Percentiles rank a stretch among this genome's conserved stretches.
Conservation (phyloP, 2,888 invertebrate species). For the Orthonychiurus folsomi region DNA sequence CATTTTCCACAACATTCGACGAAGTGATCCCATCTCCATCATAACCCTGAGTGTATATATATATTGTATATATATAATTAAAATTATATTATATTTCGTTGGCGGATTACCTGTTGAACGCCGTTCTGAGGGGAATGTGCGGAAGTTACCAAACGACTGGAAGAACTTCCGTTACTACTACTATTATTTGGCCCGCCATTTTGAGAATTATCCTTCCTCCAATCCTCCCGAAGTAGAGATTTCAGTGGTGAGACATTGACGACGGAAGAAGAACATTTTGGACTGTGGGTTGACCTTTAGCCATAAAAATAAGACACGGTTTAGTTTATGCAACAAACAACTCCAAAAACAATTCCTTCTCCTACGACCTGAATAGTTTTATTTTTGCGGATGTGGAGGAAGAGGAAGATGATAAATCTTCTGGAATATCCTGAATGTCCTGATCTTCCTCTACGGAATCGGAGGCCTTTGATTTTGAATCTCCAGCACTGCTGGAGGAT, state of each 20-base stretch:
- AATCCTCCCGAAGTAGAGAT: constrained; percentile 74
- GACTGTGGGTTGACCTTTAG: constrained; percentile 23
- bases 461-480: constrained; percentile 22
- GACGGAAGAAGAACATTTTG: constrained; percentile 34
- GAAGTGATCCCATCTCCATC: constrained; percentile 44
- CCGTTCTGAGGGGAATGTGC: neutral
- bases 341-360: neutral
- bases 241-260: constrained; percentile 65
- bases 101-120: neutral
- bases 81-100: neutral
- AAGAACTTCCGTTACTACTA: constrained; percentile 4
- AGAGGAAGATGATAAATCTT: constrained; percentile 33
- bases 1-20: constrained; percentile 32
- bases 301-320: neutral
- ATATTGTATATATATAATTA: neutral
- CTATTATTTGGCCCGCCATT: constrained; percentile 15
- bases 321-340: neutral
- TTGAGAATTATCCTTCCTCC: constrained; percentile 53
- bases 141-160: neutral
- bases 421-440: constrained; percentile 38
- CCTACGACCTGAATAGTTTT: neutral
- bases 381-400: constrained; percentile 26
- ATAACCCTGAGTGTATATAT: constrained; percentile 35
- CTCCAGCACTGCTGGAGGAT: constrained; percentile 20
- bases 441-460: constrained; percentile 21